Evolutionary conservation across 2,888 invertebrate genomes (phyloP), one percentile per base, ranked within the genome.

Genomic region (Nomada fabriciana): DNA sequence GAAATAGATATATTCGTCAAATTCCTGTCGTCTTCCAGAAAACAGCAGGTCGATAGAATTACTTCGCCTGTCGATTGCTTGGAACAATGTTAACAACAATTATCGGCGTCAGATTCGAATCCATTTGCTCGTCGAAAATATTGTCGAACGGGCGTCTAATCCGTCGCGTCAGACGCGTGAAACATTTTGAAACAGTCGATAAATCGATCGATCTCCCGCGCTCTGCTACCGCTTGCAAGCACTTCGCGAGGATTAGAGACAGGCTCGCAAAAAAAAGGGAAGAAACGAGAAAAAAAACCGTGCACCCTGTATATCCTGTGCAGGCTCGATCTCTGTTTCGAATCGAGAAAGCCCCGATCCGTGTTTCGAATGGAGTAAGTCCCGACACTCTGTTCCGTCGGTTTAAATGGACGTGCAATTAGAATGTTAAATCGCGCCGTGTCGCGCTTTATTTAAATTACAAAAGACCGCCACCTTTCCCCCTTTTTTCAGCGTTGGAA

Each of bases 341-440:
- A 57, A 57, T 20, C 57, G 13, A 13, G 23, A 55, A n/a, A 52
- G 52, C n/a, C 23, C 11, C 42, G 55, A 55, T 52, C 23, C 25
- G 29, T 29, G 65, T 29, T 67, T 52, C 29, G 52, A 65, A 50
- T 29, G 5, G 50, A 2, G n/a, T 50, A 65, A 47, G 50, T 18
- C 25, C 50, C 67, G 67, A 68, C 53, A 42, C 11, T 57, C 42
- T 23, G 55, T 68, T 20, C 42, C 68, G 9, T 57, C 25, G 68
- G 23, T 68, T 63, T 73, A 42, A 63, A 36, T 52, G 25, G 23
- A 63, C 25, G 42, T 47, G 55, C 73, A 73, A 73, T 74, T 74
- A 65, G 73, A 74, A 74, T 65, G 73, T 74, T 74, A 65, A 74
- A 65, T 57, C 65, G 57, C 43, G 64, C 29, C 10, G n/a, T 11